Conservation (phyloP, 2,797 vertebrate genomes). For the Sorex maritimensis region DNA sequence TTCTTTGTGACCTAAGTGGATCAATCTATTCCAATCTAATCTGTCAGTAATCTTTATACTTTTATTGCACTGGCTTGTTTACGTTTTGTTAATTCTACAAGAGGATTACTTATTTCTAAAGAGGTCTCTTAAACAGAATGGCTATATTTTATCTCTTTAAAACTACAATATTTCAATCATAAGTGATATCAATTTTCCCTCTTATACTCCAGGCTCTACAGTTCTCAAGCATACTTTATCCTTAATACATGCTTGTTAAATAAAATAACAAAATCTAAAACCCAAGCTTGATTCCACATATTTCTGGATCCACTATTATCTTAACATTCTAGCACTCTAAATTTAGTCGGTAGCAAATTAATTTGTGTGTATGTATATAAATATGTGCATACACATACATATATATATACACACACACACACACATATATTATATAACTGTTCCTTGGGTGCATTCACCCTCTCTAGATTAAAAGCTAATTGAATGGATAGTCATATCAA, state of each 20-base stretch:
- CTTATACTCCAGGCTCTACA: slow-evolving; percentile 22
- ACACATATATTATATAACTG: slow-evolving; percentile 15
- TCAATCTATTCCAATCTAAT: neutral
- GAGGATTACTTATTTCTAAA: slow-evolving; percentile 35
- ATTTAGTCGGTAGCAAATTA: slow-evolving; percentile 18
- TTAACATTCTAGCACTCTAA: neutral
- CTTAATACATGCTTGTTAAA: slow-evolving; percentile 55
- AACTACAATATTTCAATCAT: slow-evolving; percentile 43
- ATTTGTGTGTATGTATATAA: neutral
- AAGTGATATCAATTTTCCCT: neutral
- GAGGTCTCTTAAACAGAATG: slow-evolving; percentile 16
- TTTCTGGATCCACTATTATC: neutral
- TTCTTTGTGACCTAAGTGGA: neutral
- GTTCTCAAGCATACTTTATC: slow-evolving; percentile 14
- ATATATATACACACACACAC: neutral
- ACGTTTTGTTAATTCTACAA: neutral
- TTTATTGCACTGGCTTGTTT: slow-evolving; percentile 10
- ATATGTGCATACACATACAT: too few relatives aligned
- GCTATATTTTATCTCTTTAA: slow-evolving; percentile 32
- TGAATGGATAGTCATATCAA: slow-evolving; percentile 4
- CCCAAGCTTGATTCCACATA: neutral
- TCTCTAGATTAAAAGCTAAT: slow-evolving; percentile 40
- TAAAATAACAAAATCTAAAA: slow-evolving; percentile 50
- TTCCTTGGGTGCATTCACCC: slow-evolving; percentile 18
- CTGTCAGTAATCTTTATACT: neutral